These are phyloP conservation scores for Euzetes globulus DNA, from an alignment of 2,888 invertebrate species.

Conservation along the genomic window DNA sequence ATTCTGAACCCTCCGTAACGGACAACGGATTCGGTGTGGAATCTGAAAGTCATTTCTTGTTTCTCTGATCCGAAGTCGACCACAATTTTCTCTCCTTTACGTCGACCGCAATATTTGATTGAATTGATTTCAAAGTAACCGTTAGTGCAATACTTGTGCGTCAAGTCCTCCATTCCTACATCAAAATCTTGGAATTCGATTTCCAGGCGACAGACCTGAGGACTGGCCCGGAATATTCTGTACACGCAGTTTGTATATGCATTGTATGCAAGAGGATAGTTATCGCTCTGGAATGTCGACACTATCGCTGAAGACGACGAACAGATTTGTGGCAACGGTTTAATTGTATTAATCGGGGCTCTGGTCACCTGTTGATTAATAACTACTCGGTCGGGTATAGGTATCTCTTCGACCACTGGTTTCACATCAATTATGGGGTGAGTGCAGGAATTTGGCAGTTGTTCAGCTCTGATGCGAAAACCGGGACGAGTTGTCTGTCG, in stretches of 20 bases:
- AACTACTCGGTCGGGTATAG: not conserved
- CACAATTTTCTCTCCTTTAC: slow-evolving; percentile 34
- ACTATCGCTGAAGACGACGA: slow-evolving; percentile 34
- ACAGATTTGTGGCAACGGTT: slow-evolving; percentile 34
- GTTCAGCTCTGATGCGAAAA: slow-evolving; percentile 41
- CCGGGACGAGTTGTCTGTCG: slow-evolving; percentile 40
- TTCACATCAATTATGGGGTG: slow-evolving; percentile 29
- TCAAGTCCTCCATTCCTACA: slow-evolving; percentile 38
- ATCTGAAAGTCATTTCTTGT: slow-evolving; percentile 36
- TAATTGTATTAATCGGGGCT: not conserved
- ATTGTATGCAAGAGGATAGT: slow-evolving; percentile 41
- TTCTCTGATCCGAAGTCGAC: slow-evolving; percentile 39
- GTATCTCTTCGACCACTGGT: not conserved
- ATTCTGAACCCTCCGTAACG: slow-evolving; percentile 39
- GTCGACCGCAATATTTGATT: slow-evolving; percentile 36
- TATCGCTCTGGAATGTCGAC: slow-evolving; percentile 38
- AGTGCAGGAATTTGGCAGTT: slow-evolving; percentile 41
- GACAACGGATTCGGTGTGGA: slow-evolving; percentile 40
- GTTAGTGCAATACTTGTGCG: slow-evolving; percentile 36
- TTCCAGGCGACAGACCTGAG: slow-evolving; percentile 41
- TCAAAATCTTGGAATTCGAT: slow-evolving; percentile 41
- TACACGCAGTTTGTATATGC: slow-evolving; percentile 42
- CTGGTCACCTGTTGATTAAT: not conserved
- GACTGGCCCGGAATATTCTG: slow-evolving; percentile 36
- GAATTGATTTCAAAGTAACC: slow-evolving; percentile 42